Base-by-base conservation (phyloP, 2,888 invertebrate species). In the Spicauda simplicius region DNA sequence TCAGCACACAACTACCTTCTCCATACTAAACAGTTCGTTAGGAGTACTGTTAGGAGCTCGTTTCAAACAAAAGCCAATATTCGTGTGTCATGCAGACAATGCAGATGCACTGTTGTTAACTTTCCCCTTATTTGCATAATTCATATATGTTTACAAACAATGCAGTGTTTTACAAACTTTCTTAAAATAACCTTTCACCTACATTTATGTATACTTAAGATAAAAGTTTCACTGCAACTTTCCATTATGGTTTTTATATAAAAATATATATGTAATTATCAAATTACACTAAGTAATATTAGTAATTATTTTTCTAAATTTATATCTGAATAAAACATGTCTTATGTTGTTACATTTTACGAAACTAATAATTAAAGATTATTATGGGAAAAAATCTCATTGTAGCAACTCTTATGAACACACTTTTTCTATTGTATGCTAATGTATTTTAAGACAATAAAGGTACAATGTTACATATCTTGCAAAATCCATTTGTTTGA, bases 91-190 rank as follows among this genome's bases (percentile, higher is more conserved):
- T 61, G 61, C 53, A 54, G 7, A 41, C 18, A 18, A 53, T 53
- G 53, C 52, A 41, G 14, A 25, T 41, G 20, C 54, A 54, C 54
- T 30, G 20, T 16, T 59, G 52, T 30, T 30, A 59, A 66, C 65
- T 66, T 66, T 66, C 59, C 54, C 33, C 48, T 66, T n/a, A 60
- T 66, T 66, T 60, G 59, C 65, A 66, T 66, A 66, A 41, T 60
- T 20, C 16, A 48, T 58, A 53, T 64, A 53, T 64, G 37, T 58
- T 60, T 60, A 60, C 50, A 50, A 60, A 60, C 60, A 60, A 12
- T 18, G 18, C 12, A 16, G 11, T 59, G 19, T 25, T 48, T 48
- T 14, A 25, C 5, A 14, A 25, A 48, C 16, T 48, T 48, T 14
- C 11, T 48, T 41, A 14, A 14, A 41, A 41, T 41, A 41, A 41